Evolutionary conservation across 2,113 vertebrate species (phyloP), one percentile per base, ranked within the genome.

Genomic region (Cheilinus undulatus): DNA sequence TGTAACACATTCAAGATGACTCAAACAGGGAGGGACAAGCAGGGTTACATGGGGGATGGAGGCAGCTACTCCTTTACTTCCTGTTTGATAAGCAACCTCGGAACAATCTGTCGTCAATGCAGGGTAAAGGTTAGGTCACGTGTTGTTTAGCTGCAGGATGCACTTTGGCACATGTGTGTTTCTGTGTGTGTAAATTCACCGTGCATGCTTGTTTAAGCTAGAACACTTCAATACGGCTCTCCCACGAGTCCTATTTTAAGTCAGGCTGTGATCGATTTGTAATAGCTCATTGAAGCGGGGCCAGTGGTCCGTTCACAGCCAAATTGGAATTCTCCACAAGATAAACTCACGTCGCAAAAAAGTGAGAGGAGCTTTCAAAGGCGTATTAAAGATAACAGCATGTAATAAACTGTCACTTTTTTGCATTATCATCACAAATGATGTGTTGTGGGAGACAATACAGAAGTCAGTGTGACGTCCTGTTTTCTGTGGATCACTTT

Each of bases 231-330:
- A 72, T 52, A 57, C 45, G 23, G 36, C 58, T 73, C 52, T 71
- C 86, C 77, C 79, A 40, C 0, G 56, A 81, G 76, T 68, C 69
- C 56, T 38, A 69, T 83, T 80, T 69, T 53, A 67, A 84, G 75
- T 77, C 64, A 45, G 84, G 43, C 50, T 80, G 5, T 76, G 73
- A 85, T 89, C 68, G 85, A 90, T 80, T 80, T 63, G 83, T 83
- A 85, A 73, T 76, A 90, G 84, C 76, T 80, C 73, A 74, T 71
- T 86, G 85, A 86, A 74, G 68, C 67, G 17, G 62, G 51, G 70
- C 80, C 80, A 82, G 73, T 56, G 69, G 51, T 76, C 64, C 50
- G 62, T 76, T 85, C 75, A 30, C 68, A 80, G 78, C 84, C 73
- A 80, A 77, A 76, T 77, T 82, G 68, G 61, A 86, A 88, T 71